Evolutionary conservation across 2,888 invertebrate species (phyloP).

Genomic region (Thymelicus acteon): DNA sequence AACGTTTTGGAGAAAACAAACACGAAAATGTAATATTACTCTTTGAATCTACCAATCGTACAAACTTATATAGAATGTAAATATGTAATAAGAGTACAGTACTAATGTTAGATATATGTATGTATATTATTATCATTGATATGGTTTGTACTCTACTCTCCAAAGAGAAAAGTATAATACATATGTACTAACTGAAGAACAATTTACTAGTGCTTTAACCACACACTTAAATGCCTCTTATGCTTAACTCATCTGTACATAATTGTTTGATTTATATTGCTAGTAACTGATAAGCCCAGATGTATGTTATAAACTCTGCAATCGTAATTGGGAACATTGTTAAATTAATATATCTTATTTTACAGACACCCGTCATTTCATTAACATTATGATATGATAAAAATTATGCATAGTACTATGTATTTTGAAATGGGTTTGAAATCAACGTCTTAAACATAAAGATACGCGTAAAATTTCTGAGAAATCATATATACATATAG

Average conservation of each 20-base stretch:
- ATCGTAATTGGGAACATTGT: neutral
- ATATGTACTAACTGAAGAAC: neutral
- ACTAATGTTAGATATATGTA: neutral
- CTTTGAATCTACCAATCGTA: neutral
- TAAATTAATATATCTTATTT: neutral
- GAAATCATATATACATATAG: neutral
- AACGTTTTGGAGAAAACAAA: too few relatives aligned
- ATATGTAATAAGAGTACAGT: neutral
- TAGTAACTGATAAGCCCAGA: neutral
- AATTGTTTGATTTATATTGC: neutral
- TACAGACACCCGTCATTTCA: neutral
- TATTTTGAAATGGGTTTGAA: neutral
- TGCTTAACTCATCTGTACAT: neutral
- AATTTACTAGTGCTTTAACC: neutral
- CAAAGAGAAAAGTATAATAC: neutral
- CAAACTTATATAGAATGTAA: neutral
- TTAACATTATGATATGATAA: neutral
- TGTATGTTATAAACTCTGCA: neutral
- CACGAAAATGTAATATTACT: neutral
- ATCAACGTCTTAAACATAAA: neutral
- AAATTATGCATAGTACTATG: neutral
- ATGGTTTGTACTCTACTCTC: neutral
- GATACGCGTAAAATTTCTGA: neutral
- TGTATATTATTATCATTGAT: neutral
- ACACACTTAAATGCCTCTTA: conserved; percentile 4